phyloP scores from a whole-genome alignment of 1,140 invertebrate genomes.

The Formica exsecta region DNA sequence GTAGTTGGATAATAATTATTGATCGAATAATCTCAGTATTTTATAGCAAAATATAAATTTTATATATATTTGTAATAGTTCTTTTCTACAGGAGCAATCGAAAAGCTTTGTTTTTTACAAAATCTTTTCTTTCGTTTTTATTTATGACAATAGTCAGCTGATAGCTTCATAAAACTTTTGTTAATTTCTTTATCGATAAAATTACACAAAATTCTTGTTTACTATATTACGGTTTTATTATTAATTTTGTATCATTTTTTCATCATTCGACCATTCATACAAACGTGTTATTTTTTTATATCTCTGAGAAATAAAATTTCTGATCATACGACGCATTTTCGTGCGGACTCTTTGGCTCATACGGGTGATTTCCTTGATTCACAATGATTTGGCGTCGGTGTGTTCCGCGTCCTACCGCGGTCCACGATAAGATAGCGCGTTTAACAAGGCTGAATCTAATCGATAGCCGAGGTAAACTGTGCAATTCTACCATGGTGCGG shows the following conservation, averaged over 20 bases:
- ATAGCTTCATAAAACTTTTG: background rate
- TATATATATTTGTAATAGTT: background rate
- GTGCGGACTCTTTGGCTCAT: background rate
- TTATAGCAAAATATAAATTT: background rate
- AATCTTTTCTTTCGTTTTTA: background rate
- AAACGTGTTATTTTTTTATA: background rate
- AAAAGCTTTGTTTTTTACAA: background rate
- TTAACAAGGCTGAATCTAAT: constrained; percentile 62
- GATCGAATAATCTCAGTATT: background rate
- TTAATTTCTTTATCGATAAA: background rate
- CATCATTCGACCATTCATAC: background rate
- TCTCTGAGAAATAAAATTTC: background rate
- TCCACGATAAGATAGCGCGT: constrained; percentile 50
- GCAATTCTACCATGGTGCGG: constrained; percentile 15
- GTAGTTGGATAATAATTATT: background rate
- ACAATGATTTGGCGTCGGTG: constrained; percentile 14
- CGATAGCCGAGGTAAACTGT: constrained; percentile 50
- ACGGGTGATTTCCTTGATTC: constrained; percentile 47
- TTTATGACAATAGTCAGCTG: background rate
- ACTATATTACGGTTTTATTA: background rate
- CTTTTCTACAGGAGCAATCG: background rate
- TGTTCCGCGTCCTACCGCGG: constrained; percentile 12
- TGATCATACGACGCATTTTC: background rate
- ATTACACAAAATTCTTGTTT: background rate
- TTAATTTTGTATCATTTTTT: background rate